Base-by-base conservation (phyloP, 1,140 invertebrate species). In the Drosophila sproati region DNA sequence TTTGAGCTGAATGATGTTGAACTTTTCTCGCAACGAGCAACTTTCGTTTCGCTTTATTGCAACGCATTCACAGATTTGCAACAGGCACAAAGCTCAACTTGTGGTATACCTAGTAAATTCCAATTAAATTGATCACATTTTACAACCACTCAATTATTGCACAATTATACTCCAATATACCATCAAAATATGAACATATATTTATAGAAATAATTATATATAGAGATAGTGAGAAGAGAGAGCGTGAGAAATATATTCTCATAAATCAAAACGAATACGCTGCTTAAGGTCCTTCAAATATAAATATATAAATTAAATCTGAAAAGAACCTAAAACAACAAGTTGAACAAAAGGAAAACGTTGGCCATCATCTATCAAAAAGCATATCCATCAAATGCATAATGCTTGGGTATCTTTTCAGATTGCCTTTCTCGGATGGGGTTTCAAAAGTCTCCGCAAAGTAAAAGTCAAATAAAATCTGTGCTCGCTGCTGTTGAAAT, bases 381-480 rank as follows among this genome's bases (percentile, higher is more conserved):
- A 51, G 48, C 47, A 61, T 43, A 69, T 69, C 66, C 66, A 69
- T 69, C 66, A 69, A 50, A 32, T 39, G 52, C 12, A 39, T 55
- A 20, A 5, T 39, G 12, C 45, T 8, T 8, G 56, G 35, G 66
- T 48, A 50, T 51, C 34, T 34, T 32, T 34, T 20, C 41, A 64
- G 66, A 43, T 52, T 73, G 35, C 39, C 20, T 48, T 39, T n/a
- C 8, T 37, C 54, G 45, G 47, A 73, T 67, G 54, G 61, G 54
- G 10, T 67, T 52, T 63, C 6, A 34, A 66, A 66, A 57, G 61
- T 66, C 20, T 63, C 50, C 57, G 34, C 66, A 70, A 72, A 73
- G 71, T 74, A 74, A 74, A 74, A 74, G 64, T 75, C 59, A 75
- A 75, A 75, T 75, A 71, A 75, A 75, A 75, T 75, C 59, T 71